Base-by-base conservation (phyloP, 1,140 invertebrate genomes). In the Littorina saxatilis region DNA sequence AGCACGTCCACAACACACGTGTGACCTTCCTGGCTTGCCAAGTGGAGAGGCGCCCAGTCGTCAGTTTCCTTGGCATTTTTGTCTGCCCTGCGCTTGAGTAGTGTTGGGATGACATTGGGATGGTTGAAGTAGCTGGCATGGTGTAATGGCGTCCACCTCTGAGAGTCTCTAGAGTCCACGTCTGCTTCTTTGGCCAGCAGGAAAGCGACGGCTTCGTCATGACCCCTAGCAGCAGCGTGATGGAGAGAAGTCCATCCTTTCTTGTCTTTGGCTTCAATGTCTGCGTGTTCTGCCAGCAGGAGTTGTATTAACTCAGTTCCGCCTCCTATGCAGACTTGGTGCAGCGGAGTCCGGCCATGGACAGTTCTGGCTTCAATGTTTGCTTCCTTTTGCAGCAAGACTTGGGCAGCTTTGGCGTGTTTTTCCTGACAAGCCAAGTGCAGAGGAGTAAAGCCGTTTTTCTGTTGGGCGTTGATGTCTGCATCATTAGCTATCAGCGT, bases 391-490 rank as follows among this genome's bases (percentile, higher is more conserved):
- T 97, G 96, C 2, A 98, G 93, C 40, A 98, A 93, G 86, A 96
- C 95, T 63, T 96, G 94, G 0, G 98, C 97, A n/a, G 97, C 96
- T 85, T 97, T 96, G 1, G 93, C 92, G 84, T 93, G 93, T 87
- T 96, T 96, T 92, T 97, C 96, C 11, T 96, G 96, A 27, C 96
- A 96, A 4, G 96, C 96, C 7, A 97, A 95, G 40, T 92, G 93
- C 5, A 94, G 88, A 17, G 93, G 97, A 0, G 97, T 98, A 66
- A 97, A 94, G 32, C 97, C 97, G 91, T 98, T 96, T 39, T 95
- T 94, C 90, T 97, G 96, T 89, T 97, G 96, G 81, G 95, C 95
- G 91, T 97, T 96, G 35, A 97, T 95, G 87, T 96, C 96, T 85
- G 96, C 96, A 7, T 79, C 82, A 15, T 50, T 15, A 15, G 37